Evolutionary conservation across 2,888 invertebrate species (phyloP), one percentile per base, ranked within the genome.

Genomic region (Barypeithes pellucidus): DNA sequence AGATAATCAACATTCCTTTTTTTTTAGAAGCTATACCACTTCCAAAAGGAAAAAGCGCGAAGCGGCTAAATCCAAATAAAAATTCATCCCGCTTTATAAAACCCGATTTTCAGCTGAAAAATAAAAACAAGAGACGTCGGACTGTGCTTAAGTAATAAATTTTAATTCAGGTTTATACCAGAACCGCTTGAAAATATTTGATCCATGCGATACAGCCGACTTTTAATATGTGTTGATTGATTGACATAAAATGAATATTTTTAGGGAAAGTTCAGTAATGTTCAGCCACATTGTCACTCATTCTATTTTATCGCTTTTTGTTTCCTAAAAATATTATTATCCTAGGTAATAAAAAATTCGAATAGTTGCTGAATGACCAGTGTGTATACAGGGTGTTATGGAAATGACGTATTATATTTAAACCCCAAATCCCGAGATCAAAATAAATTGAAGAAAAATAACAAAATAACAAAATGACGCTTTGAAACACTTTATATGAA

Each of bases 61-160:
- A 39, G 39, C 39, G 39, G 16, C 7, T 16, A n/a, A 47, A 29
- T 20, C 62, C 24, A 16, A 77, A 77, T 77, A 71, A 76, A 79
- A 77, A 63, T 47, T 62, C 41, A 50, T 72, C 72, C 54, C 67
- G 54, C 41, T 67, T 67, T 61, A n/a, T n/a, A 54, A 67, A 72
- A 57, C 41, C 43, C 57, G 57, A 50, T 63, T 73, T 63, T 33
- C 62, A 45, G 47, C 52, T 14, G 63, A 47, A 63, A 73, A 73
- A 62, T 59, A 59, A 41, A 67, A 67, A 67, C 50, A 43, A 18
- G 59, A 67, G 62, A 67, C 41, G 63, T 57, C 4, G n/a, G 50
- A 36, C 50, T 36, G 33, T 50, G n/a, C n/a, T 50, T 33, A 39
- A 52, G 52, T 18, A 63, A 65, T 65, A 65, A 65, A 65, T 65